phyloP scores from a whole-genome alignment of 1,140 invertebrate species.

The Drosophila murphyi region DNA sequence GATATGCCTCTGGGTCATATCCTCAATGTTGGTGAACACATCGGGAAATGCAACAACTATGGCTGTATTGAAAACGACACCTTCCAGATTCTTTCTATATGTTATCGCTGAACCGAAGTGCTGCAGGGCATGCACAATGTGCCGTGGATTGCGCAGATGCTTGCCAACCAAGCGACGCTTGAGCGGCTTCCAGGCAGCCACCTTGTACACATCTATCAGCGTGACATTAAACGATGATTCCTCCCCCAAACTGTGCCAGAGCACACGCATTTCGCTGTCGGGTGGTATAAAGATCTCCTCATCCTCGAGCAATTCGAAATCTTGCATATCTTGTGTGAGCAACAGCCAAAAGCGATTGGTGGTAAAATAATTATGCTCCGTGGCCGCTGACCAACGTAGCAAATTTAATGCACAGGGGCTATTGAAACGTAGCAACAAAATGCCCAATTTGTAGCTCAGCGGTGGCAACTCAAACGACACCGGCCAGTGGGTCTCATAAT shows the following conservation, averaged over 20 bases:
- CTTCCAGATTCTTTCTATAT: conserved; percentile 75
- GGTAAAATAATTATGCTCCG: conserved; percentile 78
- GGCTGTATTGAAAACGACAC: conserved; percentile 70
- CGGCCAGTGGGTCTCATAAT: conserved; percentile 61
- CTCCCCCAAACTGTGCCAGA: conserved; percentile 19
- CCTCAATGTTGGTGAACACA: conserved; percentile 79
- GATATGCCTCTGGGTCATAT: conserved; percentile 85
- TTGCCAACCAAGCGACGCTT: conserved; percentile 43
- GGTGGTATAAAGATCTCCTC: conserved; percentile 74
- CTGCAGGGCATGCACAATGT: conserved; percentile 54
- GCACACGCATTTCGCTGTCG: conserved; percentile 66
- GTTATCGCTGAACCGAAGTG: conserved; percentile 71
- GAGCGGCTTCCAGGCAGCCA: conserved; percentile 58
- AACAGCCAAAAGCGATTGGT: conserved; percentile 79
- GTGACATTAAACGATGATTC: conserved; percentile 30
- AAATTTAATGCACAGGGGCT: conserved; percentile 68
- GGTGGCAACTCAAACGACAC: conserved; percentile 57
- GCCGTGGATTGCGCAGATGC: conserved; percentile 33
- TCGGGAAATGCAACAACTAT: conserved; percentile 83
- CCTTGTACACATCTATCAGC: conserved; percentile 72
- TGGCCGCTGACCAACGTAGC: conserved; percentile 70
- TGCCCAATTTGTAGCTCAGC: conserved; percentile 60
- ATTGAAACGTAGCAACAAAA: conserved; percentile 62
- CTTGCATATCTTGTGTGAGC: conserved; percentile 37
- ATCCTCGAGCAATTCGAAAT: conserved; percentile 62